Conservation (phyloP, 1,140 invertebrate genomes). For the Armadillidium nasatum region DNA sequence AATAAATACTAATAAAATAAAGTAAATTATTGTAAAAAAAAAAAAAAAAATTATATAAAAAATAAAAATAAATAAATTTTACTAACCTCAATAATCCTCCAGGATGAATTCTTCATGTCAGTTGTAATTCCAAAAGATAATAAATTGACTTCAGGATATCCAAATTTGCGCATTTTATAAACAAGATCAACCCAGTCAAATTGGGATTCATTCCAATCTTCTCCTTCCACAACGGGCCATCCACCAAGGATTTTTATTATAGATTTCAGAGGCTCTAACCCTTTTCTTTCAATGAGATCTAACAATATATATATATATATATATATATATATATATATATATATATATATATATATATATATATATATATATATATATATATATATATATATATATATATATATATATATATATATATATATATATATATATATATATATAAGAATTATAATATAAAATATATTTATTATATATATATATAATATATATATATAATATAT, state of each 20-base stretch:
- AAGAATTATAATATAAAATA: background rate
- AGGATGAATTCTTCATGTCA: slow-evolving; percentile 85
- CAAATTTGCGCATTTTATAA: slow-evolving; percentile 69
- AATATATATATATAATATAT: background rate
- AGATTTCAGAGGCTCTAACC: slow-evolving; percentile 62
- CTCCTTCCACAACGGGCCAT: slow-evolving; percentile 80
- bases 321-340: too few species aligned
- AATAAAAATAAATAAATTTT: too few species aligned
- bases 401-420: too few species aligned
- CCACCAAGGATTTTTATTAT: slow-evolving; percentile 75
- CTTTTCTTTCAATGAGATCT: slow-evolving; percentile 48
- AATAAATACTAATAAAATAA: too few species aligned
- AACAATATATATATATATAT: too few species aligned
- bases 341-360: too few species aligned
- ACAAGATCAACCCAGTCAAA: slow-evolving; percentile 78
- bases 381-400: too few species aligned
- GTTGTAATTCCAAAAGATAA: slow-evolving; percentile 85
- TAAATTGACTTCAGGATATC: slow-evolving; percentile 85
- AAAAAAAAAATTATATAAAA: too few species aligned
- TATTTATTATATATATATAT: slow-evolving; percentile 1
- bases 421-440: slow-evolving; percentile 4
- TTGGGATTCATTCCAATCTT: slow-evolving; percentile 63
- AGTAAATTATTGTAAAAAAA: too few species aligned
- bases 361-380: too few species aligned
- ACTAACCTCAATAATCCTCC: slow-evolving; percentile 72